These are phyloP conservation scores for Zingel zingel DNA, from an alignment of 2,113 vertebrate genomes.

Conservation along the genomic window DNA sequence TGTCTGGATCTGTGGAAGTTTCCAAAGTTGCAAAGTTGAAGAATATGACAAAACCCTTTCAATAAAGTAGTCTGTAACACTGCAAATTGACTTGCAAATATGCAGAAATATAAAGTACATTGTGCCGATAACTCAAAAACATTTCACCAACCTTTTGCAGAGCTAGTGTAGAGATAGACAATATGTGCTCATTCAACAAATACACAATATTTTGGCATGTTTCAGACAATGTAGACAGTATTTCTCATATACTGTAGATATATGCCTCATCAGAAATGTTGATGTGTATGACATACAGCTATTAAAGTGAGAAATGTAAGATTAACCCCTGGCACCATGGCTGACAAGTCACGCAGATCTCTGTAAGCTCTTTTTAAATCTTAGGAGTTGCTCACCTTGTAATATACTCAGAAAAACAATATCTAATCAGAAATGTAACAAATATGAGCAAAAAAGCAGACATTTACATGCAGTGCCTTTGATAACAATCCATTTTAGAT, in stretches of 20 bases:
- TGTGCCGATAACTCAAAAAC: slow-evolving; percentile 68
- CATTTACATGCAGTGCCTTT: slow-evolving; percentile 69
- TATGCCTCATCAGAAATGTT: slow-evolving; percentile 60
- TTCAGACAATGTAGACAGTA: slow-evolving; percentile 25
- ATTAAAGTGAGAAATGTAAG: slow-evolving; percentile 41
- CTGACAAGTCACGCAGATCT: slow-evolving; percentile 62
- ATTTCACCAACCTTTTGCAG: slow-evolving; percentile 72
- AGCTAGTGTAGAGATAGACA: slow-evolving; percentile 51
- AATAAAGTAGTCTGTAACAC: slow-evolving; percentile 78
- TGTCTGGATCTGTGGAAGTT: slow-evolving; percentile 85
- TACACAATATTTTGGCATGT: slow-evolving; percentile 31
- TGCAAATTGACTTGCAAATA: slow-evolving; percentile 84
- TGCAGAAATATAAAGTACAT: slow-evolving; percentile 75
- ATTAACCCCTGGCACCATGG: slow-evolving; percentile 63
- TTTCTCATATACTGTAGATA: slow-evolving; percentile 22
- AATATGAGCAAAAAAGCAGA: slow-evolving; percentile 71
- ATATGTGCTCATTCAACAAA: slow-evolving; percentile 54
- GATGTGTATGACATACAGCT: slow-evolving; percentile 45
- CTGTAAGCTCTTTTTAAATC: slow-evolving; percentile 59
- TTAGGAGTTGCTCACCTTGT: slow-evolving; percentile 65
- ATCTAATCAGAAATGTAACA: slow-evolving; percentile 78
- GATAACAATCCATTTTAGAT: slow-evolving; percentile 77
- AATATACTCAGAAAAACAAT: slow-evolving; percentile 69
- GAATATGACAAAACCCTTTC: slow-evolving; percentile 75
- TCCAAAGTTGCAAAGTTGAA: slow-evolving; percentile 83